phyloP scores from a whole-genome alignment of 2,113 vertebrate genomes.

The Eudyptes chrysolophus region DNA sequence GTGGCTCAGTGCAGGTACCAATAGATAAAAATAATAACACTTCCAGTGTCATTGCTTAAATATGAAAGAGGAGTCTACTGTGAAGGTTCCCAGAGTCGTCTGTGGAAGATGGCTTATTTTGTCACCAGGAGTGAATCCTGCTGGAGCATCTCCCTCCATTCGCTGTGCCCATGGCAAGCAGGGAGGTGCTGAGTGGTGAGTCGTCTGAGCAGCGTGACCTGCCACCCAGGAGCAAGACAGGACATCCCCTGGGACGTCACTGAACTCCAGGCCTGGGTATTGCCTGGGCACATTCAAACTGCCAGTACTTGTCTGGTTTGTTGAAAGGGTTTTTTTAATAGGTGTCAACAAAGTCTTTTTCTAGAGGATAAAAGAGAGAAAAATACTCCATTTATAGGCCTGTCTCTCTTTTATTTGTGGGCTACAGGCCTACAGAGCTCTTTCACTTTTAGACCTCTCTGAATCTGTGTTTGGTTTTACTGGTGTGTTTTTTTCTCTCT shows the following conservation, averaged over 20 bases:
- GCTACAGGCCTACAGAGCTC: background rate
- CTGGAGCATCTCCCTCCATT: background rate
- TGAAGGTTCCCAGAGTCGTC: background rate
- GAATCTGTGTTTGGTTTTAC: background rate
- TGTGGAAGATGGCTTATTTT: background rate
- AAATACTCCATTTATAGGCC: background rate
- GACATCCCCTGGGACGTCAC: rapidly evolving
- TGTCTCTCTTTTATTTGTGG: background rate
- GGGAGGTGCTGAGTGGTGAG: background rate
- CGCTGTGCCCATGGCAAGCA: rapidly evolving
- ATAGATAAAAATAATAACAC: background rate
- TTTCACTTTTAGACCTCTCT: background rate
- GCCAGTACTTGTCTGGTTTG: background rate
- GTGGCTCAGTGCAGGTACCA: background rate
- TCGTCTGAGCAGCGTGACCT: rapidly evolving
- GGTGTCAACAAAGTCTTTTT: background rate
- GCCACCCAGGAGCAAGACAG: background rate
- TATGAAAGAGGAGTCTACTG: background rate
- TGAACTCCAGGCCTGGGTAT: background rate
- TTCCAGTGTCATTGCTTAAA: background rate
- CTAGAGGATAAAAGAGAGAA: background rate
- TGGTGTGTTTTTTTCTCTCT: background rate
- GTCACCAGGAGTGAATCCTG: background rate
- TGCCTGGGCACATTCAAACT: background rate
- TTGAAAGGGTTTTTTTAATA: background rate